These are phyloP conservation scores for Idaea aversata DNA, from an alignment of 2,888 invertebrate genomes.

Conservation along the genomic window DNA sequence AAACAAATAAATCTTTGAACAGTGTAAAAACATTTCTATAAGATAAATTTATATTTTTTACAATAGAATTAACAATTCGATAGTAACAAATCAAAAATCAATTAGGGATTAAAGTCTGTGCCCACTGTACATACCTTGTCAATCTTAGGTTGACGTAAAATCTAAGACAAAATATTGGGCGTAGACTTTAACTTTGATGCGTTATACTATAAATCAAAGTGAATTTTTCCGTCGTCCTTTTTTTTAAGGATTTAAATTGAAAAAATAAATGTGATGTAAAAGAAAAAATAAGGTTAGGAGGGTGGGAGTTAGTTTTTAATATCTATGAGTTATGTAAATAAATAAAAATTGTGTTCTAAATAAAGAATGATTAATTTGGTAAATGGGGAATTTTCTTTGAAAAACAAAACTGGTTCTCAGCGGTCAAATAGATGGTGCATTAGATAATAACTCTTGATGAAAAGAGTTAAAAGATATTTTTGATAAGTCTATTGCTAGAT, in stretches of 20 bases:
- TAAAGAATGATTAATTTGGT: not conserved
- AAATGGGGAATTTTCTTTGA: not conserved
- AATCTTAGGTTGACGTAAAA: too few relatives aligned
- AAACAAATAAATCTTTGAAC: constrained; percentile 23
- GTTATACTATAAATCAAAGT: not conserved
- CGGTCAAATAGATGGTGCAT: not conserved
- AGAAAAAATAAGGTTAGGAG: too few relatives aligned
- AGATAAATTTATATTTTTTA: constrained; percentile 31
- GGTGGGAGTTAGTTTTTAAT: too few relatives aligned
- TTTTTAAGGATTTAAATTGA: not conserved
- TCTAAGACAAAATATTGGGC: too few relatives aligned
- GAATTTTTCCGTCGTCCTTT: not conserved
- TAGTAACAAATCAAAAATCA: constrained; percentile 7
- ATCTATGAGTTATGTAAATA: not conserved
- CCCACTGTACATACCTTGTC: too few relatives aligned
- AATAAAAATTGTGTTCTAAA: not conserved
- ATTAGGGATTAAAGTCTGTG: not conserved
- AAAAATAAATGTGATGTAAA: too few relatives aligned
- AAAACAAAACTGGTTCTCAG: not conserved
- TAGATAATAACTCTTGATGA: not conserved
- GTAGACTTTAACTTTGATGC: not conserved
- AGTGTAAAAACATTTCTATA: constrained; percentile 29
- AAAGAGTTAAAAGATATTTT: too few relatives aligned
- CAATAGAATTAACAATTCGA: constrained; percentile 16
- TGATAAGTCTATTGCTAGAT: too few relatives aligned